phyloP scores from a whole-genome alignment of 2,113 vertebrate species.

The Pachypanchax playfairii region DNA sequence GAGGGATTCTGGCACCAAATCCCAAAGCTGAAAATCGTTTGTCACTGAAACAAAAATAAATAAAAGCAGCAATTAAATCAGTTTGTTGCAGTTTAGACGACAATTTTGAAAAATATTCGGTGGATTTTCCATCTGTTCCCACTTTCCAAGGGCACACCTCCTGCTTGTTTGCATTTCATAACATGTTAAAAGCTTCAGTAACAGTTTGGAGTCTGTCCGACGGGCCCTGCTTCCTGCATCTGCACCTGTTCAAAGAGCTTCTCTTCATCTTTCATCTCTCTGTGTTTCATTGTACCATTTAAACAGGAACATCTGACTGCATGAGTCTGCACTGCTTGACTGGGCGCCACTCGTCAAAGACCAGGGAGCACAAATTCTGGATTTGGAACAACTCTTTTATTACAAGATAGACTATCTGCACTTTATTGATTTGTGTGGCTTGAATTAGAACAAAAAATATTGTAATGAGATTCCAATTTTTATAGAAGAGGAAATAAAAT shows the following conservation, averaged over 20 bases:
- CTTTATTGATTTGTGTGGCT: constrained; percentile 1
- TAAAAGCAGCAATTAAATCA: constrained; percentile 43
- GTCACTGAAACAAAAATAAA: constrained; percentile 81
- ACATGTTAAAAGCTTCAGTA: constrained; percentile 60
- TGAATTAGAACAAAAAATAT: too few relatives aligned
- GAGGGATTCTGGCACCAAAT: constrained; percentile 94
- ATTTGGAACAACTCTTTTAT: not conserved
- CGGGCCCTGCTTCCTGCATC: constrained; percentile 31
- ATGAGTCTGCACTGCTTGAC: constrained; percentile 9
- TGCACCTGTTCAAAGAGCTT: constrained; percentile 56
- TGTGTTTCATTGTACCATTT: constrained; percentile 17
- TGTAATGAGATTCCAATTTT: too few relatives aligned
- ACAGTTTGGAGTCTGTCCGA: constrained; percentile 54
- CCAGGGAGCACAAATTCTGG: not conserved
- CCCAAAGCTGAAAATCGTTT: constrained; percentile 96
- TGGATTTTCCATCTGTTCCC: constrained; percentile 53
- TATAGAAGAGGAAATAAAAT: too few relatives aligned
- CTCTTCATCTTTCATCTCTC: constrained; percentile 28
- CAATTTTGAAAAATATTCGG: constrained; percentile 39
- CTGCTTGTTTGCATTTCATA: constrained; percentile 62
- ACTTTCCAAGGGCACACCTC: constrained; percentile 41
- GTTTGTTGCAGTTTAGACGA: constrained; percentile 15
- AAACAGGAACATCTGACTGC: constrained; percentile 23
- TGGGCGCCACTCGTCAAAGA: constrained; percentile 8
- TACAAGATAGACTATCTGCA: not conserved